Base-by-base conservation (phyloP, 1,140 invertebrate genomes). In the Agrypnia vestita region DNA sequence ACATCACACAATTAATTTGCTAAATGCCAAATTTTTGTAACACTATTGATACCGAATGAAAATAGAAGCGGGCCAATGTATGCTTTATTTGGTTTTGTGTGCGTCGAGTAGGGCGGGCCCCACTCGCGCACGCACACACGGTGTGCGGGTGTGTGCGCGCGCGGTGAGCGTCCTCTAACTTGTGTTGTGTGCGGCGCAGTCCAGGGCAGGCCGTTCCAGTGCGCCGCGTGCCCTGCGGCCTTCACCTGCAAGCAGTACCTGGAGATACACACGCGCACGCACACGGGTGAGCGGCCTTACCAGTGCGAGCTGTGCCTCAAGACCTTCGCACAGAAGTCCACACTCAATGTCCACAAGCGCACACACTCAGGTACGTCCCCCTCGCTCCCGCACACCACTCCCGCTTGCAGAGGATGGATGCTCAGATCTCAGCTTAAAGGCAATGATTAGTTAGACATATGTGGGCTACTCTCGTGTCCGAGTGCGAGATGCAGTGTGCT, bases 201-300 rank as follows among this genome's bases (percentile, higher is more conserved):
- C 86, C 89, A 90, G 88, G 89, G 89, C 85, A 88, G 89, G 86
- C 93, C 93, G 82, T 94, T 92, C 93, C 88, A 93, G 91, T 92
- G 95, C 93, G 89, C 95, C 89, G 91, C 91, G 84, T 92, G 92
- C 84, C 92, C 93, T 84, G 92, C 92, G 69, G 92, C 92, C 86
- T 94, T 93, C 87, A 93, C 92, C 84, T 91, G 93, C 85, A 94
- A 94, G 87, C 92, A 92, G 84, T 93, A 93, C 86, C 88, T 93
- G 82, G 92, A 94, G 90, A 94, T 95, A 84, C 94, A 95, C 89
- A 94, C 93, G 90, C 90, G 94, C 86, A 94, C 93, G 67, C 94
- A 95, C 88, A 94, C 93, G 73, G 93, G 94, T 80, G 93, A 94
- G 86, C 88, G 93, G 49, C 85, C 94, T 91, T 90, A 94, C 93